These are phyloP conservation scores for Theocolax elegans DNA, from an alignment of 1,140 invertebrate genomes.

Conservation along the genomic window DNA sequence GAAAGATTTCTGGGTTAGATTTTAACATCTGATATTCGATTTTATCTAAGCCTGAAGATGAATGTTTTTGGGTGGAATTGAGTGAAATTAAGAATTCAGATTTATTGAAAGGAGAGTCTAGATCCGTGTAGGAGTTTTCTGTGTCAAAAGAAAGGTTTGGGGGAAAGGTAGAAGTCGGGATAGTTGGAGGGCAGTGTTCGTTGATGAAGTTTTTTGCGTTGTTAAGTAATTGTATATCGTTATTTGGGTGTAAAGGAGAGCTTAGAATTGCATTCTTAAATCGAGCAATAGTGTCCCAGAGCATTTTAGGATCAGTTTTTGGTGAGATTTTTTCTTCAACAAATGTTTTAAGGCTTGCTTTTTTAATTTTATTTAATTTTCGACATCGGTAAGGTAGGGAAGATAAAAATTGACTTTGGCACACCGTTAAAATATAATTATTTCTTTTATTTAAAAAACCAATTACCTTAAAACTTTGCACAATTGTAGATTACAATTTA, in stretches of 20 bases:
- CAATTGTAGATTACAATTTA: too few species aligned
- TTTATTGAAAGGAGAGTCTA: conserved; percentile 25
- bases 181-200: neutral
- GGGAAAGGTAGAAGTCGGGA: neutral
- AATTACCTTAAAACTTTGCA: too few species aligned
- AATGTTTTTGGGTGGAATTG: neutral
- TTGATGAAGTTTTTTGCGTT: conserved; percentile 1
- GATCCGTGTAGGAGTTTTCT: neutral
- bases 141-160: neutral
- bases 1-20: neutral
- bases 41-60: conserved; percentile 13
- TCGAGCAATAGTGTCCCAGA: neutral
- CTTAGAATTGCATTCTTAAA: neutral
- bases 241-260: neutral
- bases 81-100: conserved; percentile 17
- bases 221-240: neutral
- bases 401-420: too few species aligned
- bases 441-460: too few species aligned
- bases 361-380: conserved; percentile 1
- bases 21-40: neutral
- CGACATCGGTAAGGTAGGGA: too few species aligned
- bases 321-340: neutral
- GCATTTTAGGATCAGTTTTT: neutral
- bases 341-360: neutral
- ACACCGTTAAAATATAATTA: too few species aligned